Conservation (phyloP, 2,113 vertebrate genomes). For the Paedocypris sp. region DNA sequence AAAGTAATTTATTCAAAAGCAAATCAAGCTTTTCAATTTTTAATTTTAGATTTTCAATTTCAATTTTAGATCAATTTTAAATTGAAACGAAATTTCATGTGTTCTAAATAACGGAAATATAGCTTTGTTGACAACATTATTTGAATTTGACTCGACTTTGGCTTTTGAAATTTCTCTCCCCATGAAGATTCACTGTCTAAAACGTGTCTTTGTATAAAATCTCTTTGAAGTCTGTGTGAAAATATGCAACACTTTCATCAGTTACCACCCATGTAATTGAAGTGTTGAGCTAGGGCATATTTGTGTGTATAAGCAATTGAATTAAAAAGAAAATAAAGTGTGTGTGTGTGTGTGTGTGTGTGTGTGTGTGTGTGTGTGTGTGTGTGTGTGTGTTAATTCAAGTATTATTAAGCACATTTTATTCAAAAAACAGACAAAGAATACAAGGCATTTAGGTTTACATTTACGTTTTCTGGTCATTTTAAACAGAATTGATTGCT, state of each 20-base stretch:
- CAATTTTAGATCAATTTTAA: constrained; percentile 56
- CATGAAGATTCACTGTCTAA: constrained; percentile 97
- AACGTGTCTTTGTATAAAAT: constrained; percentile 85
- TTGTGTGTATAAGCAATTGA: constrained; percentile 23
- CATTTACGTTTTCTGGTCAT: constrained; percentile 46
- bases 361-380: too few species aligned
- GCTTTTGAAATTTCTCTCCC: constrained; percentile 99
- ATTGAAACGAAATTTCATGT: constrained; percentile 90
- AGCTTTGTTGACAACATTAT: constrained; percentile 85
- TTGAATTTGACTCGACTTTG: constrained; percentile 96
- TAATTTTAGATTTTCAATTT: too few species aligned
- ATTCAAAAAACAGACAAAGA: constrained; percentile 61
- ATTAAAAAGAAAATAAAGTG: constrained; percentile 3
- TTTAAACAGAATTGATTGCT: constrained; percentile 35
- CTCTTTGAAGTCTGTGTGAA: constrained; percentile 94
- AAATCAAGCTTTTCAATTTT: too few species aligned
- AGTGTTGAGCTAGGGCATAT: constrained; percentile 66
- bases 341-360: too few species aligned
- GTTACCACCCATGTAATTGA: constrained; percentile 76
- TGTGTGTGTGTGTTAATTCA: too few species aligned
- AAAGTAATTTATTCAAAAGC: too few species aligned
- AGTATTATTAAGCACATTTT: constrained; percentile 53
- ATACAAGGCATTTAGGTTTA: constrained; percentile 60
- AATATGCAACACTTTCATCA: constrained; percentile 84
- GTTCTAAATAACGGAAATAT: constrained; percentile 76